Conservation (phyloP, 2,113 vertebrate species). For the Corythornis madagascariensis region DNA sequence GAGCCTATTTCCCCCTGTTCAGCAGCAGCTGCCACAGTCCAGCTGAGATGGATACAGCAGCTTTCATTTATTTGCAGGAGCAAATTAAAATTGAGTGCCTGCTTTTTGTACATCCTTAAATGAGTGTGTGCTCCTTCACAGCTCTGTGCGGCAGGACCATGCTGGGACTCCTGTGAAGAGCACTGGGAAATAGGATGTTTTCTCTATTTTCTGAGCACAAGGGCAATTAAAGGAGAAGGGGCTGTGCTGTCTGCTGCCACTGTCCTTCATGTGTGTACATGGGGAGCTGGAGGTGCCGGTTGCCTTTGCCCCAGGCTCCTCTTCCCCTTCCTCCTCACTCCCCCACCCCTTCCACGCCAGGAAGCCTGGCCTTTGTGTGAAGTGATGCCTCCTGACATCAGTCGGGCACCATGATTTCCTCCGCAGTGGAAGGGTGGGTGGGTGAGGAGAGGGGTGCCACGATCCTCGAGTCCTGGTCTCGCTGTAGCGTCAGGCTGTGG, state of each 20-base stretch:
- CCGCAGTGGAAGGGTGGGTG: background rate
- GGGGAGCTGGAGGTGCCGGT: background rate
- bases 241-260: background rate
- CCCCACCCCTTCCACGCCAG: conserved; percentile 25
- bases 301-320: conserved; percentile 51
- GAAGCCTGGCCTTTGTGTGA: conserved; percentile 55
- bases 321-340: conserved; percentile 43
- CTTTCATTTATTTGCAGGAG: background rate
- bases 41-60: background rate
- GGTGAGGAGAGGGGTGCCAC: background rate
- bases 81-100: background rate
- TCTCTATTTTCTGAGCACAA: background rate
- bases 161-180: background rate
- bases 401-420: conserved; percentile 30
- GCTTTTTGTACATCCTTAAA: background rate
- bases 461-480: background rate
- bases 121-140: rapidly evolving
- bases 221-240: background rate
- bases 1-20: background rate
- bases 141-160: background rate
- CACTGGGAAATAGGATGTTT: background rate
- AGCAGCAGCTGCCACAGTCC: background rate
- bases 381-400: conserved; percentile 67
- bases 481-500: rapidly evolving
- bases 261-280: background rate